Base-by-base conservation (phyloP, 35 echinoderm and acorn worm genomes). In the Apostichopus californicus region DNA sequence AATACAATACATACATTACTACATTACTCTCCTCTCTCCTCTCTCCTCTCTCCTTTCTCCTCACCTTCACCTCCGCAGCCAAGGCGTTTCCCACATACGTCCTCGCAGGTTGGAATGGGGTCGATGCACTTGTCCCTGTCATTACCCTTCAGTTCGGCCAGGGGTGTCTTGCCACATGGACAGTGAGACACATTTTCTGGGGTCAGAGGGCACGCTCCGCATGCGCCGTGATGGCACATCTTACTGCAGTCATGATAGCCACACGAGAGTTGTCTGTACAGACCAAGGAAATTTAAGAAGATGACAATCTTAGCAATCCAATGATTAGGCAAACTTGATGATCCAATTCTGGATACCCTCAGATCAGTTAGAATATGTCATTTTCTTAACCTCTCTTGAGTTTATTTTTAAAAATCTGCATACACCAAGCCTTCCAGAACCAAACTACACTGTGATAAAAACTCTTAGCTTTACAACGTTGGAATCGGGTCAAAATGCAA, bases 51-150 rank as follows among this genome's bases (percentile, higher is more conserved):
- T 34, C 28, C 28, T 34, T 1, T 34, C 28, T 60, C 34, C 88
- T 90, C 63, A 98, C 96, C 90, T 78, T 92, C 92, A 72, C 97
- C 92, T 64, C 97, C 97, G 75, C 97, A 99, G 66, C 72, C 21
- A 13, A 96, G 89, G 65, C 53, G 81, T 79, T 93, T 96, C 14
- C 72, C 78, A 54, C 97, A 99, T 3, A 78, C 92, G 8, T 96
- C 86, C 13, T 92, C 46, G 85, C 97, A 99, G 20, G 97, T 99
- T 24, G 95, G 95, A 60, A 99, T 92, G 12, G 97, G 95, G 84
- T 99, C 95, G 2, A 64, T 92, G 72, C 97, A 99, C 21, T 91
- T 87, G 54, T 93, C 91, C 25, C 97, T 71, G 6, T 80, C 75
- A 61, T 86, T 82, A 7, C 89, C 92, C n/a, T 86, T 56, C 54